Conservation (phyloP, 35 echinoderm and acorn worm species). For the Amphiura filiformis region DNA sequence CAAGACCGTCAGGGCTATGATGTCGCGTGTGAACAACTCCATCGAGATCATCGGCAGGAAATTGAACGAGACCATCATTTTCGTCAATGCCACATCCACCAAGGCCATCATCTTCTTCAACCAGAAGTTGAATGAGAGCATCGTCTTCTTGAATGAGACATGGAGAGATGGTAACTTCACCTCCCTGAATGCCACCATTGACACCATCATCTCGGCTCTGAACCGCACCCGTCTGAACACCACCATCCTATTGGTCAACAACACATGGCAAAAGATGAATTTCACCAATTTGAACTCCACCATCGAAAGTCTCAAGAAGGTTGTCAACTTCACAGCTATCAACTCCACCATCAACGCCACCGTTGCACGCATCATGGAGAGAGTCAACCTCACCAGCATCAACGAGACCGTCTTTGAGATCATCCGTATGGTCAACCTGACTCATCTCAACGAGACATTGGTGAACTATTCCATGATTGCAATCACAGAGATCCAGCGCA, state of each 20-base stretch:
- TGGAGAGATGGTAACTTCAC: background rate
- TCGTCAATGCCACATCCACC: background rate
- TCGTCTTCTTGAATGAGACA: background rate
- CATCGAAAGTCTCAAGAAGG: conserved; percentile 39
- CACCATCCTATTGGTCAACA: background rate
- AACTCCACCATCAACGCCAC: conserved; percentile 13
- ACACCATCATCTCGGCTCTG: background rate
- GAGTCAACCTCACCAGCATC: conserved; percentile 16
- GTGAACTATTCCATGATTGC: conserved; percentile 25
- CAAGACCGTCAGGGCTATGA: background rate
- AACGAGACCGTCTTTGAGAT: conserved; percentile 35
- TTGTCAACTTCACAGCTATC: conserved; percentile 50
- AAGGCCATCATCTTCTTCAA: background rate
- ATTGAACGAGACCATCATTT: background rate
- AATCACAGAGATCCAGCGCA: conserved; percentile 45
- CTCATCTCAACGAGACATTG: conserved; percentile 28
- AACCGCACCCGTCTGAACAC: background rate
- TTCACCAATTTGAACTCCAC: conserved; percentile 9
- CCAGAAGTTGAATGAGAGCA: background rate
- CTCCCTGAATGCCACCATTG: background rate
- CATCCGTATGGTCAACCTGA: conserved; percentile 28
- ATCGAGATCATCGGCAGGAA: background rate
- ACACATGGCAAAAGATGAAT: conserved; percentile 2
- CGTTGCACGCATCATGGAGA: background rate
- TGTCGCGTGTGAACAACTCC: background rate